Percentiles rank a stretch among this genome's conserved stretches.
These are phyloP conservation scores for Scaptomyza montana DNA, from an alignment of 1,140 invertebrate genomes.

Conservation along the genomic window DNA sequence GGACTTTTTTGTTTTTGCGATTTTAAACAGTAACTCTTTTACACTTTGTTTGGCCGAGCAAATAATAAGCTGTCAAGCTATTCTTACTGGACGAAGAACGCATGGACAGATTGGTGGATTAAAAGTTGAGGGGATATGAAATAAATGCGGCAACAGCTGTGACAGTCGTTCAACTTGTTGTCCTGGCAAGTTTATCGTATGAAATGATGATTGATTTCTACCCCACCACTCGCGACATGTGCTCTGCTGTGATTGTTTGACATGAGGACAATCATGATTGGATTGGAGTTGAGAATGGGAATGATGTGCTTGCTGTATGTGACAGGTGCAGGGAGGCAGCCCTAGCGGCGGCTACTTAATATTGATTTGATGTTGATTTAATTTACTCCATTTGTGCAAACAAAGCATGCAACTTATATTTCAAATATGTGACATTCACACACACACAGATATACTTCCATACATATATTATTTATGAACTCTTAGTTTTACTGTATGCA, in stretches of 20 bases:
- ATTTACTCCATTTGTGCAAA: conserved; percentile 29
- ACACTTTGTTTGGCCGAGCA: conserved; percentile 17
- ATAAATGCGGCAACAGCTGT: conserved; percentile 35
- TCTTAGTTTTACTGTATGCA: conserved; percentile 4
- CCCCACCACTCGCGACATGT: conserved; percentile 44
- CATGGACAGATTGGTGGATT: conserved; percentile 10
- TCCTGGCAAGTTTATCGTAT: conserved; percentile 57
- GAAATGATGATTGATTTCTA: conserved; percentile 69
- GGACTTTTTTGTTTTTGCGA: background rate
- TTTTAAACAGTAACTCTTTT: background rate
- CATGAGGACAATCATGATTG: conserved; percentile 29
- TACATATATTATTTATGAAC: conserved; percentile 38
- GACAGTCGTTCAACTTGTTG: conserved; percentile 32
- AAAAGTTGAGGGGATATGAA: conserved; percentile 35
- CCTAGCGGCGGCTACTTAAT: conserved; percentile 53
- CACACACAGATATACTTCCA: background rate
- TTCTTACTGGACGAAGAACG: conserved; percentile 12
- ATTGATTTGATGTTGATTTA: conserved; percentile 51
- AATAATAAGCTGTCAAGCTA: conserved; percentile 65
- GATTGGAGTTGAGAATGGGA: conserved; percentile 1
- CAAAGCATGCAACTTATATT: conserved; percentile 25
- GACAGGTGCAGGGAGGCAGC: conserved; percentile 9
- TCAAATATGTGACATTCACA: background rate
- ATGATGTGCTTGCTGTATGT: conserved; percentile 8
- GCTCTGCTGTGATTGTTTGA: conserved; percentile 58